A percentile compares a stretch with the other conserved stretches of the same genome.
These are phyloP conservation scores for Drosophila robusta DNA, from an alignment of 2,888 invertebrate genomes.

Conservation along the genomic window DNA sequence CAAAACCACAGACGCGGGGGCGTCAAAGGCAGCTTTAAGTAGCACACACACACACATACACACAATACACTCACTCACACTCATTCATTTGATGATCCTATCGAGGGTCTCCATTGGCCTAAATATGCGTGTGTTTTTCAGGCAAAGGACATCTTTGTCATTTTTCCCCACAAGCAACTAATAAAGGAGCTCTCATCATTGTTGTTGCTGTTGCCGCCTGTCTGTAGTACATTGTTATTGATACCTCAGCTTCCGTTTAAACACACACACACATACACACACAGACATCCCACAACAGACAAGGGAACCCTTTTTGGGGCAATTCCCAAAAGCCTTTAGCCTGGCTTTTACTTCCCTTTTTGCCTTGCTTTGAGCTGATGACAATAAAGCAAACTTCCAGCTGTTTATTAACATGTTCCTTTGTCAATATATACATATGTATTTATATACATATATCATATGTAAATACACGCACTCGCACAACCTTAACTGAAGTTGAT, in stretches of 20 bases:
- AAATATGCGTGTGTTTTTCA: slow-evolving; percentile 10
- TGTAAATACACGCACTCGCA: slow-evolving; percentile 19
- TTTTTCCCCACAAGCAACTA: slow-evolving; percentile 56
- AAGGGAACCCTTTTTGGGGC: slow-evolving; percentile 66
- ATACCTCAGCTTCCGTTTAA: slow-evolving; percentile 68
- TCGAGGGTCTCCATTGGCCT: slow-evolving; percentile 24
- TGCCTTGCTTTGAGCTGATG: slow-evolving; percentile 49
- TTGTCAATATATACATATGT: slow-evolving; percentile 58
- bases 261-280: slow-evolving; percentile 18
- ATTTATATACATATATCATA: slow-evolving; percentile 20
- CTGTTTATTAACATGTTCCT: slow-evolving; percentile 80
- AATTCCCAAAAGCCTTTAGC: slow-evolving; percentile 55
- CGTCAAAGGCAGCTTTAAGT: slow-evolving; percentile 30
- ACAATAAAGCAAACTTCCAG: slow-evolving; percentile 80
- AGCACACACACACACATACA: slow-evolving; percentile 21
- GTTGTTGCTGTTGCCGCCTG: slow-evolving; percentile 29
- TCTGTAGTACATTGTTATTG: slow-evolving; percentile 71
- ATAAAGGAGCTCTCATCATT: slow-evolving; percentile 46
- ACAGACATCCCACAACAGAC: slow-evolving; percentile 35
- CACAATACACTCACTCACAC: background rate
- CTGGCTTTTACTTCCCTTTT: slow-evolving; percentile 33
- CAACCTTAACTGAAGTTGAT: slow-evolving; percentile 60
- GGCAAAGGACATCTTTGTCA: slow-evolving; percentile 55
- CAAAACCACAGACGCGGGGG: slow-evolving; percentile 9
- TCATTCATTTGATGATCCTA: slow-evolving; percentile 9